Conservation (phyloP, 2,888 invertebrate species). For the Harpalus rubripes region DNA sequence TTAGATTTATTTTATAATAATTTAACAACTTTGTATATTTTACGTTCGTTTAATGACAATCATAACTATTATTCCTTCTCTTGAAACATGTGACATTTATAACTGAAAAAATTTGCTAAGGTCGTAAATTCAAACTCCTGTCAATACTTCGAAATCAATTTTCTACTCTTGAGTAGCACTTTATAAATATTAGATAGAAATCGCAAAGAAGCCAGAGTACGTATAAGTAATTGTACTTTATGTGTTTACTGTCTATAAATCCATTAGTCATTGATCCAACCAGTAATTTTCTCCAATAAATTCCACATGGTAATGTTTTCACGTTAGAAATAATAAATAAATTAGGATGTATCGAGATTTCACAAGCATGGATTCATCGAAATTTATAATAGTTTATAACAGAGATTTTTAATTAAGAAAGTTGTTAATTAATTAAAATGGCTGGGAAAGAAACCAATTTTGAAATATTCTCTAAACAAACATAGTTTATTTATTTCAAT, state of each 20-base stretch:
- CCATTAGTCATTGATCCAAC: conserved; percentile 33
- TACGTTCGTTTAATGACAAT: conserved; percentile 10
- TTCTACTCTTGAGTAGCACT: conserved; percentile 18
- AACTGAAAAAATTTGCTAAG: not conserved
- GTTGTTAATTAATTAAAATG: conserved; percentile 46
- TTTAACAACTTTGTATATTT: conserved; percentile 14
- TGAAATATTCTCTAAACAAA: too few species aligned
- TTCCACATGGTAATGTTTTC: conserved; percentile 28
- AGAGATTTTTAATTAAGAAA: conserved; percentile 24
- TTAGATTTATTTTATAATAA: not conserved
- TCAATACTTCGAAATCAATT: conserved; percentile 21
- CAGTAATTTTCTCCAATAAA: conserved; percentile 57
- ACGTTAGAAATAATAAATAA: conserved; percentile 5
- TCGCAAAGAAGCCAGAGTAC: conserved; percentile 25
- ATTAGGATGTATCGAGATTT: not conserved
- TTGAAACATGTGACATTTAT: conserved; percentile 16
- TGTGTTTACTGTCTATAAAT: conserved; percentile 42
- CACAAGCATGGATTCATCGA: conserved; percentile 16
- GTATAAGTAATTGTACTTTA: conserved; percentile 50
- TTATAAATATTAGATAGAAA: conserved; percentile 54
- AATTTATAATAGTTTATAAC: conserved; percentile 24
- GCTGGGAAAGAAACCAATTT: not conserved
- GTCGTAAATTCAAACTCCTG: conserved; percentile 15
- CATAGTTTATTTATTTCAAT: too few species aligned
- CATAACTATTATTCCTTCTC: not conserved